Conservation (phyloP, 1,140 invertebrate genomes). For the Penaeus vannamei region DNA sequence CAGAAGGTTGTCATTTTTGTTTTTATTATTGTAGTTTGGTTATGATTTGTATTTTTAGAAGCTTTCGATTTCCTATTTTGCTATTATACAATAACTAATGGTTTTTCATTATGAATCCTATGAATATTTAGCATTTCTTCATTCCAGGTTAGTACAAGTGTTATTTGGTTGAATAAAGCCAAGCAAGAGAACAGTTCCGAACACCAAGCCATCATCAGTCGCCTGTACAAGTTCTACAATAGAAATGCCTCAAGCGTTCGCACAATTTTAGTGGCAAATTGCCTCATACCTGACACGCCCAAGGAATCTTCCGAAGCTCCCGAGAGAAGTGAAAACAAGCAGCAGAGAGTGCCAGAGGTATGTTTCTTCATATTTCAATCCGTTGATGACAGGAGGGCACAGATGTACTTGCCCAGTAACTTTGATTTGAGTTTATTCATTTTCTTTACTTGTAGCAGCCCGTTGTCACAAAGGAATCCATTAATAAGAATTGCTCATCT, state of each 20-base stretch:
- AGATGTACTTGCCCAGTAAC: no score
- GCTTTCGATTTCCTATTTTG: no score
- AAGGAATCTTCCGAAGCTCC: constrained; percentile 37
- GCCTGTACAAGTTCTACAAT: constrained; percentile 86
- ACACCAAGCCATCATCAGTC: constrained; percentile 85
- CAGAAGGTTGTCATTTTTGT: no score
- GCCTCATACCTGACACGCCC: constrained; percentile 72
- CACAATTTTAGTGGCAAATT: constrained; percentile 83
- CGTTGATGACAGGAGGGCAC: no score
- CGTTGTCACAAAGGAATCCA: no score
- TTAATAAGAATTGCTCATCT: no score
- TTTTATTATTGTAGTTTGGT: no score
- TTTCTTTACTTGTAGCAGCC: no score
- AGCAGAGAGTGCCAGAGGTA: not conserved
- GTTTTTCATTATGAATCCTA: not conserved
- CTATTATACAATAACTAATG: no score
- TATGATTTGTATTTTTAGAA: no score
- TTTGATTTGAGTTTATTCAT: no score
- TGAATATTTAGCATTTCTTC: not conserved
- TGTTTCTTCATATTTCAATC: no score
- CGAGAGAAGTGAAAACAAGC: constrained; percentile 2
- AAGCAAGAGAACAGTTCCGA: constrained; percentile 81
- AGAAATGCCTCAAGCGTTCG: constrained; percentile 85
- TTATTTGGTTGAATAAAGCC: constrained; percentile 89
- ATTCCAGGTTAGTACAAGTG: constrained; percentile 78